phyloP scores from a whole-genome alignment of 1,140 invertebrate genomes.

The Drosophila novamexicana region DNA sequence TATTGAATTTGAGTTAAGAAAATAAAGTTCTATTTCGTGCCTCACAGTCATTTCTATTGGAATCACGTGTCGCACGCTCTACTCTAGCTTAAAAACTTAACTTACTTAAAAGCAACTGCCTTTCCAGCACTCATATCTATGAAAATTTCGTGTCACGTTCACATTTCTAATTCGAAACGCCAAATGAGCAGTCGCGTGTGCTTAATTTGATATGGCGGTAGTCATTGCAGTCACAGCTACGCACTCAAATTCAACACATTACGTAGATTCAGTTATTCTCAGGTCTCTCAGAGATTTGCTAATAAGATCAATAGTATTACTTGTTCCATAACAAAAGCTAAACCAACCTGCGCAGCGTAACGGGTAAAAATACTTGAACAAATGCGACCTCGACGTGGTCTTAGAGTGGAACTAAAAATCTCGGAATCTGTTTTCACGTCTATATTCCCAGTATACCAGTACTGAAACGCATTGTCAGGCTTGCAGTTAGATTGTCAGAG shows the following conservation, averaged over 20 bases:
- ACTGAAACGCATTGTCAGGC: conserved; percentile 1
- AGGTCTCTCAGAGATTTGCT: conserved; percentile 11
- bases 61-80: too few relatives aligned
- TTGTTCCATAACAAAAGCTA: conserved; percentile 19
- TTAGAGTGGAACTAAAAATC: conserved; percentile 20
- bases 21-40: too few relatives aligned
- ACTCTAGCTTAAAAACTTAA: too few relatives aligned
- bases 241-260: conserved; percentile 16
- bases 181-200: conserved; percentile 43
- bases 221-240: conserved; percentile 10
- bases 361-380: conserved; percentile 56
- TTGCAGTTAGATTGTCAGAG: conserved; percentile 8
- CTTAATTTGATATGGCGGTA: conserved; percentile 47
- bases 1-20: too few relatives aligned
- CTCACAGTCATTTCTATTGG: too few relatives aligned
- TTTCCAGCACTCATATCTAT: not conserved
- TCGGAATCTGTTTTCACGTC: not conserved
- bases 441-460: conserved; percentile 3
- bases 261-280: conserved; percentile 13
- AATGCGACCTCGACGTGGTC: conserved; percentile 52
- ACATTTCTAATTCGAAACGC: conserved; percentile 6
- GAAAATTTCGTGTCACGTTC: not conserved
- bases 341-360: conserved; percentile 56
- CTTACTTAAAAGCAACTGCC: too few relatives aligned
- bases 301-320: conserved; percentile 33